These are phyloP conservation scores for Neolamprologus ventralis DNA, from an alignment of 2,113 vertebrate genomes.

Conservation along the genomic window DNA sequence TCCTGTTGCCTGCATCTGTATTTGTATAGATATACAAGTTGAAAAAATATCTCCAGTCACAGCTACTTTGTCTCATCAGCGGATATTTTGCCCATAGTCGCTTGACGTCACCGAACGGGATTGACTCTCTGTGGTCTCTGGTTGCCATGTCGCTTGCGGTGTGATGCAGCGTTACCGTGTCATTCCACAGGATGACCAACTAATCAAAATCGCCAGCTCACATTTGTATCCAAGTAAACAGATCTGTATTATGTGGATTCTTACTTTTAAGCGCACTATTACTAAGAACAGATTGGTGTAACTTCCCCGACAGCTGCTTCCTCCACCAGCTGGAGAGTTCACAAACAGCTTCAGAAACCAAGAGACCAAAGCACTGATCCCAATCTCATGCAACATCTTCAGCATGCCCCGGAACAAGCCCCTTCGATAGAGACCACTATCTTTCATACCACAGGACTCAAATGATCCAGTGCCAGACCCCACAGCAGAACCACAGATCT, in stretches of 20 bases:
- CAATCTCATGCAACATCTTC: not conserved
- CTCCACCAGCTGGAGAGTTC: not conserved
- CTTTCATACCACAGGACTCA: not conserved
- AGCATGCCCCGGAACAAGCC: not conserved
- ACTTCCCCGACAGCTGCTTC: not conserved
- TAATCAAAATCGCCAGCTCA: not conserved
- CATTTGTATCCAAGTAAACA: not conserved
- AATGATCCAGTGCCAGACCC: not conserved
- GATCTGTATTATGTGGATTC: not conserved
- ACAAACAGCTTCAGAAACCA: not conserved
- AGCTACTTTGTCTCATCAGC: not conserved
- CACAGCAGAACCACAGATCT: not conserved
- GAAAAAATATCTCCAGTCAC: not conserved
- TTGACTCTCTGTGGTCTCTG: fast-evolving
- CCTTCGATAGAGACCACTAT: not conserved
- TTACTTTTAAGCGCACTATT: not conserved
- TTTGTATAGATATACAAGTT: not conserved
- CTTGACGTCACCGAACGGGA: not conserved
- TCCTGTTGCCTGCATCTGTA: not conserved
- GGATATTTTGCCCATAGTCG: not conserved
- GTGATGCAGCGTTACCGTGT: not conserved
- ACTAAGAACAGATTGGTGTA: not conserved
- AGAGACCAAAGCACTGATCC: not conserved
- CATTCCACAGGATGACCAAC: not conserved
- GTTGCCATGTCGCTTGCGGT: not conserved